Evolutionary conservation across 2,113 vertebrate genomes (phyloP), one percentile per base, ranked within the genome.

Genomic region (Leptosomus discolor): DNA sequence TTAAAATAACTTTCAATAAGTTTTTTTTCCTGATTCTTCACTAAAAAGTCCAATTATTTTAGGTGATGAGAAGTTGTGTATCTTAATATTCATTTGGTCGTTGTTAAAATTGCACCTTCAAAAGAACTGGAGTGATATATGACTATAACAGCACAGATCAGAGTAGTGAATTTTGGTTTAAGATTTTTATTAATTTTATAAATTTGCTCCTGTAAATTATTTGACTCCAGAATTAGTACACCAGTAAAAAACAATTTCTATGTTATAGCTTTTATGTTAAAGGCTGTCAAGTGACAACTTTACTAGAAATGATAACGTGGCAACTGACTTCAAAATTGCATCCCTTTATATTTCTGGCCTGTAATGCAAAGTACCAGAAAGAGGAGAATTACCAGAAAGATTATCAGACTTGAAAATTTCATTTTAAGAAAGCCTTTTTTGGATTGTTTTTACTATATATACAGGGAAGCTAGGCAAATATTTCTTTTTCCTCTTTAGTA

Each of bases 191-290:
- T n/a, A 30, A 56, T 10, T 87, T 58, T 27, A 13, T 43, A 43
- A 54, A 39, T 56, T 48, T 65, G 1, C 2, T 73, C 15, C 32
- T 89, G 15, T 30, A 69, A 65, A 34, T 57, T 23, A 5, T 63
- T 56, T 81, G 8, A 70, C 8, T 75, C 2, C 32, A 61, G 41
- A 65, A 78, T 65, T 80, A 60, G 1, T 26, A 34, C 0, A 0
- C 1, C 7, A 39, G 22, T 3, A 53, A 36, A 76, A 63, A 26
- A 4, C 58, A 41, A 19, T 68, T 73, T 19, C 39, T 56, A n/a
- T n/a, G n/a, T n/a, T n/a, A n/a, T n/a, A 6, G 8, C 12, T 81
- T 75, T 75, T 15, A 18, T 34, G 8, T 56, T 71, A 75, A 70
- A 85, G 30, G 2, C 5, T 71, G 8, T 16, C 9, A 29, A 27